These are phyloP conservation scores for Cairina moschata DNA, from an alignment of 2,113 vertebrate genomes.

Conservation along the genomic window DNA sequence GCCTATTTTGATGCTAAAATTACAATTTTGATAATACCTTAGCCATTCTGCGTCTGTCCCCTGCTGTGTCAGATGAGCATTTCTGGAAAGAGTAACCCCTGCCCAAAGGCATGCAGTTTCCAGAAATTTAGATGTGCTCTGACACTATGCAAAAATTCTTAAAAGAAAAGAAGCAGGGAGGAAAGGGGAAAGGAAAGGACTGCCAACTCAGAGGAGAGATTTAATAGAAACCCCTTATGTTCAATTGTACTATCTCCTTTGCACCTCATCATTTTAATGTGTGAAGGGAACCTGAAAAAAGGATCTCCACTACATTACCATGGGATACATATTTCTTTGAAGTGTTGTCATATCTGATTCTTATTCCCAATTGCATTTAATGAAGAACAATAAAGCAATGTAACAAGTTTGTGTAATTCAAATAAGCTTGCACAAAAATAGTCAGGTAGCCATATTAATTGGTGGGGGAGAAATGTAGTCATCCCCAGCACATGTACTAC, in stretches of 20 bases:
- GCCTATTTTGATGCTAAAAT: constrained; percentile 1
- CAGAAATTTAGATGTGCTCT: constrained; percentile 64
- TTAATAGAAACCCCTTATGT: constrained; percentile 33
- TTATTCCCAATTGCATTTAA: constrained; percentile 55
- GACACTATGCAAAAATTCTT: constrained; percentile 55
- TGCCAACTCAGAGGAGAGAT: constrained; percentile 18
- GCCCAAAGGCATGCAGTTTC: constrained; percentile 30
- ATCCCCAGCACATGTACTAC: not conserved
- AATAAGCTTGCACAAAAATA: constrained; percentile 57
- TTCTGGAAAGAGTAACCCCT: constrained; percentile 42
- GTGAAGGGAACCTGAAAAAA: constrained; percentile 67
- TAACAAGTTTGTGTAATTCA: constrained; percentile 61
- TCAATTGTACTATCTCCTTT: constrained; percentile 58
- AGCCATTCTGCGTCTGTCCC: not conserved
- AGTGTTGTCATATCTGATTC: constrained; percentile 59
- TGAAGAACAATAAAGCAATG: constrained; percentile 58
- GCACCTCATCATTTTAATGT: constrained; percentile 10
- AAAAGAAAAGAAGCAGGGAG: constrained; percentile 63
- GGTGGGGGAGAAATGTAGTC: not conserved
- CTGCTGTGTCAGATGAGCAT: not conserved
- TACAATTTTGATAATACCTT: not conserved
- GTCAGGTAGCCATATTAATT: constrained; percentile 1
- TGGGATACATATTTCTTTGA: constrained; percentile 67
- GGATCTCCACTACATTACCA: constrained; percentile 63
- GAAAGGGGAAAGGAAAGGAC: constrained; percentile 26